Evolutionary conservation across 2,888 invertebrate species (phyloP), one percentile per base, ranked within the genome.

Genomic region (Mallateleia sp.): DNA sequence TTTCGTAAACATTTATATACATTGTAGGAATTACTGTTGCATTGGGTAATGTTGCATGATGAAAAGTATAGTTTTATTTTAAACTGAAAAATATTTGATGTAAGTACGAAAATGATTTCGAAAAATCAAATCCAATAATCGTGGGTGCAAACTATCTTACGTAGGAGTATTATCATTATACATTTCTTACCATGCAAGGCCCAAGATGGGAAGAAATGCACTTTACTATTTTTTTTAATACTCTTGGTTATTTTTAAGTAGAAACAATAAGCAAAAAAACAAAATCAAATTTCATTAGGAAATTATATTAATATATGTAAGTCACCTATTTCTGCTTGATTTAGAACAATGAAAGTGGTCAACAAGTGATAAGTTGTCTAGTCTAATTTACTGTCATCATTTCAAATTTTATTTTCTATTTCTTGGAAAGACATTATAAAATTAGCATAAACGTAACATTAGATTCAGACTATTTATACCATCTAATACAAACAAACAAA

Each of bases 381-480:
- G 2, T n/a, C 25, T n/a, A 14, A n/a, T 28, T 7, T n/a, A 28
- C 25, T 28, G 15, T 22, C 25, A 18, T 25, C 52, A n/a, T 32
- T 42, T 60, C 34, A 9, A 62, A 64, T 62, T 54, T 75, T 38
- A 28, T 42, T 18, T 42, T 6, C 34, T 24, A 50, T 62, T 24
- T 60, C 38, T 6, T 24, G 7, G 0, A 28, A 50, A 50, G 5
- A 28, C 20, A 56, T 15, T 56, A n/a, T 56, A 56, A 52, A 56
- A 64, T 75, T 75, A 54, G 54, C 75, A 75, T 75, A 45, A 75
- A 75, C 14, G 45, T 11, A 28, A 64, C 54, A 45, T 28, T 25
- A 20, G 22, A 32, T 54, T 77, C 56, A 42, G 54, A 64, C 75
- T 75, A 60, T 75, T 75, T 75, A 75, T 64, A 34, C 15, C 50